Conservation (phyloP, 2,888 invertebrate species). For the Isoperla grammatica region DNA sequence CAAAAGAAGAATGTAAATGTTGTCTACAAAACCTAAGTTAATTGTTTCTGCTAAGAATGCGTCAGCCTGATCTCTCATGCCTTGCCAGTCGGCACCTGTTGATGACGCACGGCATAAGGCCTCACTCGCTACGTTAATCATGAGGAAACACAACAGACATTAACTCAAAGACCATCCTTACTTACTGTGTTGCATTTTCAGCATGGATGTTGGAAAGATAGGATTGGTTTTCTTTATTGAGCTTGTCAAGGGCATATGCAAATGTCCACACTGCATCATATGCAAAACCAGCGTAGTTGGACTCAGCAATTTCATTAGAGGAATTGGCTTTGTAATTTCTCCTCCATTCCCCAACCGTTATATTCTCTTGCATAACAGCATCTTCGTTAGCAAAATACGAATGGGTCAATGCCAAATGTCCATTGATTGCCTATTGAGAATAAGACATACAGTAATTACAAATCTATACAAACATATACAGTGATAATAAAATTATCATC, state of each 20-base stretch:
- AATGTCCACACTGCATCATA: slow-evolving; percentile 82
- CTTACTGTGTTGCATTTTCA: slow-evolving; percentile 48
- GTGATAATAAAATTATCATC: too few relatives aligned
- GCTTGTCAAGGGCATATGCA: slow-evolving; percentile 61
- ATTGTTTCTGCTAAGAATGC: too few relatives aligned
- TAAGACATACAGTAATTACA: too few relatives aligned
- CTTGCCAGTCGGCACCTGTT: too few relatives aligned
- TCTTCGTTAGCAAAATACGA: slow-evolving; percentile 59
- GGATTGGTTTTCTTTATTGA: slow-evolving; percentile 56
- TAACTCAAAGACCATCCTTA: slow-evolving; percentile 16
- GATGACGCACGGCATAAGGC: too few relatives aligned
- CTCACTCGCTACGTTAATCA: too few relatives aligned
- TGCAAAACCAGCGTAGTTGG: slow-evolving; percentile 67
- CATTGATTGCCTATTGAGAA: slow-evolving; percentile 55
- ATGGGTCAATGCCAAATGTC: slow-evolving; percentile 65
- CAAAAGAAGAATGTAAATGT: too few relatives aligned
- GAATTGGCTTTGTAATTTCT: slow-evolving; percentile 43
- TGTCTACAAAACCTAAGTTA: too few relatives aligned
- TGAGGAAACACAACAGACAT: too few relatives aligned
- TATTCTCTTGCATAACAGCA: slow-evolving; percentile 57
- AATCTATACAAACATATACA: too few relatives aligned
- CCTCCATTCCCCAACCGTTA: slow-evolving; percentile 59
- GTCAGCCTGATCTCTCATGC: too few relatives aligned
- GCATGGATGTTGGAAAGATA: slow-evolving; percentile 52
- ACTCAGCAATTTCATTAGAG: slow-evolving; percentile 39